Percentiles rank a stretch among this genome's conserved stretches.
These are phyloP conservation scores for western clawed frog (Xenopus tropicalis) DNA, from an alignment of 2,113 vertebrate species.

Conservation along the genomic window UCB_Xtro_10.0 CM004449.2:99027501-99028000, in stretches of 20 bases:
- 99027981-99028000: too few species aligned
- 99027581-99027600: background rate
- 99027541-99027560: background rate
- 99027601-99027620: background rate
- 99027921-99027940: too few species aligned
- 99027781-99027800: too few species aligned
- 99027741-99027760: slow-evolving; percentile 36
- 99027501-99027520: background rate
- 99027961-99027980: too few species aligned
- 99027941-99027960: too few species aligned
- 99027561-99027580: slow-evolving; percentile 6
- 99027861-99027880: too few species aligned
- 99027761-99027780: background rate
- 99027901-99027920: too few species aligned
- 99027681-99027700: slow-evolving; percentile 28
- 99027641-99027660: background rate
- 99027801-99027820: too few species aligned
- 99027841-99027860: too few species aligned
- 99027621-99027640: slow-evolving; percentile 2
- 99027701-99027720: slow-evolving; percentile 6
- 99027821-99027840: too few species aligned
- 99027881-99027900: too few species aligned
- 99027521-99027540: slow-evolving; percentile 26
- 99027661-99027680: slow-evolving; percentile 1
- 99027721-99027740: background rate